phyloP scores from a whole-genome alignment of 1,140 invertebrate species.

The Stegodyphus mimosarum region DNA sequence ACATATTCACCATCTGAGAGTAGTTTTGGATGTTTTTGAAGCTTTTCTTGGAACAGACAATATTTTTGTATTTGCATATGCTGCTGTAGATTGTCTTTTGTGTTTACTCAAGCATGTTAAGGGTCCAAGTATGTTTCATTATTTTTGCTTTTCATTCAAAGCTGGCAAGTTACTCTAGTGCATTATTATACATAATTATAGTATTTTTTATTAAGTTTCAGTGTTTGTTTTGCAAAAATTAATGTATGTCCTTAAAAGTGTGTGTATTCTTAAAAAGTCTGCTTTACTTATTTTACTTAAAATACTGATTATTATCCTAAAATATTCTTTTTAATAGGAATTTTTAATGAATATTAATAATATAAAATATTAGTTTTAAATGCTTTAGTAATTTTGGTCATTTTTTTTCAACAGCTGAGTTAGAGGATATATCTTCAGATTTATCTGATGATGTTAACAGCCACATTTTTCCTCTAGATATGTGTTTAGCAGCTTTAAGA shows the following conservation, averaged over 20 bases:
- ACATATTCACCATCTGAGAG: slow-evolving; percentile 73
- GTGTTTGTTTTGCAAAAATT: no score
- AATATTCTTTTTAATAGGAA: neutral
- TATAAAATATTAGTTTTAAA: slow-evolving; percentile 4
- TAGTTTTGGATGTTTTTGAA: slow-evolving; percentile 85
- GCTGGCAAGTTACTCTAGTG: no score
- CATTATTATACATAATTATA: no score
- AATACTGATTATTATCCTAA: neutral
- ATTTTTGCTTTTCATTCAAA: no score
- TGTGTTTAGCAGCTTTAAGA: slow-evolving; percentile 86
- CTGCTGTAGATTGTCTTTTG: slow-evolving; percentile 90
- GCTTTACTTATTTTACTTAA: no score
- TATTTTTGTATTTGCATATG: slow-evolving; percentile 91
- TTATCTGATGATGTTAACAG: slow-evolving; percentile 15
- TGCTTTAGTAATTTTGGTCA: neutral
- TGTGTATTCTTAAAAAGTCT: no score
- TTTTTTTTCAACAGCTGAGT: slow-evolving; percentile 33
- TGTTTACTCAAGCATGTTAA: slow-evolving; percentile 77
- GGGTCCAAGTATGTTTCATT: slow-evolving; percentile 27
- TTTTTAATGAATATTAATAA: neutral
- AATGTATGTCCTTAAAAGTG: no score
- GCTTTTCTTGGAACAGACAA: slow-evolving; percentile 93
- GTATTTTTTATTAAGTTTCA: no score
- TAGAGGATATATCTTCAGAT: slow-evolving; percentile 27
- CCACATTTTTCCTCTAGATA: slow-evolving; percentile 68